Conservation (phyloP, 35 echinoderm and acorn worm species). For the Lytechinus variegatus region DNA sequence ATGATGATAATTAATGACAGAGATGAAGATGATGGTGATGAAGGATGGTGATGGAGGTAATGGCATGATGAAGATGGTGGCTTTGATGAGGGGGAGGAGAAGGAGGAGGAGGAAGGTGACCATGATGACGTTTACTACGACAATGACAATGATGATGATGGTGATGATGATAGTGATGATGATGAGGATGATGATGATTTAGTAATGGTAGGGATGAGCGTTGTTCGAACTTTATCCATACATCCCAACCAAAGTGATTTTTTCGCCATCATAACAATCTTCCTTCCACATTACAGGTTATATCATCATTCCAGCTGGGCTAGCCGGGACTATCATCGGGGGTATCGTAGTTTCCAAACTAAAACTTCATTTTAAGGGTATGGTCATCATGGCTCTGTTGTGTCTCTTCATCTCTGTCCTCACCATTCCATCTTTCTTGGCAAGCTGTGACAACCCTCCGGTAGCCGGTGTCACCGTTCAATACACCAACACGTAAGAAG, state of each 20-base stretch:
- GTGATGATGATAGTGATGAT: too few relatives aligned
- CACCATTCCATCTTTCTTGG: conserved; percentile 71
- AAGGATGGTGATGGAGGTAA: too few relatives aligned
- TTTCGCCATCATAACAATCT: too few relatives aligned
- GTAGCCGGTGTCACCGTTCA: conserved; percentile 89
- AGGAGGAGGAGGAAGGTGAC: neutral
- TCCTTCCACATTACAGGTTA: conserved; percentile 55
- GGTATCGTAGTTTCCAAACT: conserved; percentile 84
- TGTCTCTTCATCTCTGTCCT: conserved; percentile 76
- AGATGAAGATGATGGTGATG: neutral
- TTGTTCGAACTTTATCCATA: too few relatives aligned
- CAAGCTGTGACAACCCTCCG: conserved; percentile 70
- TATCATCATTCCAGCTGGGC: conserved; percentile 81
- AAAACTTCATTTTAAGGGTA: conserved; percentile 82
- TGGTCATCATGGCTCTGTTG: conserved; percentile 78
- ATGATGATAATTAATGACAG: neutral
- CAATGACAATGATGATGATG: neutral
- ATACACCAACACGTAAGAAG: conserved; percentile 80
- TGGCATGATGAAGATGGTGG: neutral
- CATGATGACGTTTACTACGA: neutral
- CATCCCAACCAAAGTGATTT: too few relatives aligned
- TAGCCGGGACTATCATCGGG: conserved; percentile 77
- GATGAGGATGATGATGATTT: too few relatives aligned
- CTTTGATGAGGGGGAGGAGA: neutral
- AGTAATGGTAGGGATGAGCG: too few relatives aligned